These are phyloP conservation scores for Nestor notabilis DNA, from an alignment of 2,113 vertebrate genomes.

Conservation along the genomic window DNA sequence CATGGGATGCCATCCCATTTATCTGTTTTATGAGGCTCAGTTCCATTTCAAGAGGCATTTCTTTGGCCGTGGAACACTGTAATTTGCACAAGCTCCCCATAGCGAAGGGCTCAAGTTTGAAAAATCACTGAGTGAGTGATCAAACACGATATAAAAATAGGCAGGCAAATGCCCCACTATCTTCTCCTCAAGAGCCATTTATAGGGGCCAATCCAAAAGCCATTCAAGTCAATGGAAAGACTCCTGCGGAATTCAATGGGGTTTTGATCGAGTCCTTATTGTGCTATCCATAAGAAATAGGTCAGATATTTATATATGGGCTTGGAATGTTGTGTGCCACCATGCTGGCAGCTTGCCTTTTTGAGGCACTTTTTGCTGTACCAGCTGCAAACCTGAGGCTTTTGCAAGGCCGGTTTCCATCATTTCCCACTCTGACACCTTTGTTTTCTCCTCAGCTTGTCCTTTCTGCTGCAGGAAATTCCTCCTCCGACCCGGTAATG, in stretches of 20 bases:
- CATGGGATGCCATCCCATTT: conserved; percentile 51
- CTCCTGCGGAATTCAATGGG: conserved; percentile 65
- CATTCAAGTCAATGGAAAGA: conserved; percentile 65
- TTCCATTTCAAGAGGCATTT: conserved; percentile 56
- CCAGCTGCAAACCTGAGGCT: not conserved
- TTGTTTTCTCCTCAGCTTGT: not conserved
- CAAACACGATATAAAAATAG: conserved; percentile 64
- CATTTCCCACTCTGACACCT: not conserved
- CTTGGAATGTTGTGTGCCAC: conserved; percentile 53
- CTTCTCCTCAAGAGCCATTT: conserved; percentile 63
- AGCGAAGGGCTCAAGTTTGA: conserved; percentile 28
- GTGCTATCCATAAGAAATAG: conserved; percentile 67
- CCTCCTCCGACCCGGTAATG: accelerated
- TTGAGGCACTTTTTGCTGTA: not conserved
- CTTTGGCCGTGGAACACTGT: conserved; percentile 43
- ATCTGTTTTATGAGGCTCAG: conserved; percentile 44
- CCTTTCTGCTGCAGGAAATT: not conserved
- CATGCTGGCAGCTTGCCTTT: conserved; percentile 39
- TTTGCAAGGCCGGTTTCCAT: not conserved
- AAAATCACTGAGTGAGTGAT: conserved; percentile 61
- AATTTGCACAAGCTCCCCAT: conserved; percentile 54
- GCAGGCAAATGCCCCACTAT: conserved; percentile 58
- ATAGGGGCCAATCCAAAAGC: conserved; percentile 64
- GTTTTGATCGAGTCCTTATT: conserved; percentile 71
- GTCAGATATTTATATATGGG: conserved; percentile 67